Conservation (phyloP, 2,797 vertebrate genomes). For the Bufotes viridis region DNA sequence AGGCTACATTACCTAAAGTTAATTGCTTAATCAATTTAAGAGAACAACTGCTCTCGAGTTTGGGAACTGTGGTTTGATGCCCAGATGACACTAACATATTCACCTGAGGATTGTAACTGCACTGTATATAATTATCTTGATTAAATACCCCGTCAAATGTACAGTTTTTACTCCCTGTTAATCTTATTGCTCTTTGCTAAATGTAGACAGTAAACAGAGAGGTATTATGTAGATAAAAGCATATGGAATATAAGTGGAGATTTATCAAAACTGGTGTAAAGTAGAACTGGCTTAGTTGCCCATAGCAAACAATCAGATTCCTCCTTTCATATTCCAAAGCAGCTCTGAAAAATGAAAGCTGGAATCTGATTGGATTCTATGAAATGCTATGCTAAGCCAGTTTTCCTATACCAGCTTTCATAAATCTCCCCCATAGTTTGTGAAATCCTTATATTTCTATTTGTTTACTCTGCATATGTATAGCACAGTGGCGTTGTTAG, state of each 20-base stretch:
- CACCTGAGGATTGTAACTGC: conserved; percentile 16
- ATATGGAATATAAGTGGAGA: no score
- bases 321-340: no score
- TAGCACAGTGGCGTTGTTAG: no score
- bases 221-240: neutral
- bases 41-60: conserved; percentile 73
- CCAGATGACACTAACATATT: conserved; percentile 56
- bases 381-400: no score
- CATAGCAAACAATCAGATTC: no score
- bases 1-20: conserved; percentile 79
- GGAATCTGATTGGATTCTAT: neutral
- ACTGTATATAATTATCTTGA: conserved; percentile 25
- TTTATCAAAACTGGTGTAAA: no score
- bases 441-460: neutral
- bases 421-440: neutral
- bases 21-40: conserved; percentile 79
- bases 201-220: conserved; percentile 17
- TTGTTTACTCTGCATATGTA: neutral
- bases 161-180: neutral
- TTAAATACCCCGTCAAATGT: conserved; percentile 19
- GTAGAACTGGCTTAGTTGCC: no score
- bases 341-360: neutral
- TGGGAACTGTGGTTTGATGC: conserved; percentile 65
- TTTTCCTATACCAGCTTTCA: no score
- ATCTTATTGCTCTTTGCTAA: conserved; percentile 2